Conservation (phyloP, 2,113 vertebrate genomes). For the Eira barbara region DNA sequence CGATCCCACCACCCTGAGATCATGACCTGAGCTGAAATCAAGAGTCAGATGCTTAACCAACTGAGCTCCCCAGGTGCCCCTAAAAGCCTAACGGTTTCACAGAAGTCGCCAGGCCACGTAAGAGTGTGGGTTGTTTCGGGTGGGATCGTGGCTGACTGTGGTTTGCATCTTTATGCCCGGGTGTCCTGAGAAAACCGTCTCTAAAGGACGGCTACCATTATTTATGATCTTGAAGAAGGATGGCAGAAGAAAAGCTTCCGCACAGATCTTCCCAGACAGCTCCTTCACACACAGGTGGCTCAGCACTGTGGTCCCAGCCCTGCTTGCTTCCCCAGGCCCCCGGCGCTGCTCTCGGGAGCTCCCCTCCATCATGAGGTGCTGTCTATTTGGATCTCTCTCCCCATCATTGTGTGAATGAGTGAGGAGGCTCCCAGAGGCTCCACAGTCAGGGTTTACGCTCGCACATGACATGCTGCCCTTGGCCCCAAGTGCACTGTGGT, state of each 20-base stretch:
- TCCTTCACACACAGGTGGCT: neutral
- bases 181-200: neutral
- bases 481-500: neutral
- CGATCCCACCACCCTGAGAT: neutral
- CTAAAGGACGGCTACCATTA: neutral
- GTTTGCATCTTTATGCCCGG: neutral
- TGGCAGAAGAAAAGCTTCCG: neutral
- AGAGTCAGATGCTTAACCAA: neutral
- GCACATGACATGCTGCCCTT: rapidly evolving
- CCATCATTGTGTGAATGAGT: neutral
- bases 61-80: no score
- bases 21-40: neutral
- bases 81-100: neutral
- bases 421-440: neutral
- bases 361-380: neutral
- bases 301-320: neutral
- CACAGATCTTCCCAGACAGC: rapidly evolving
- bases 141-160: rapidly evolving
- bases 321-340: neutral
- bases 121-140: neutral
- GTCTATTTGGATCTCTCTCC: neutral
- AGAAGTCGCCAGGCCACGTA: neutral
- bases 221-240: neutral
- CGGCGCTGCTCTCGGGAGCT: neutral
- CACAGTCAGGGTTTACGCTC: no score